Evolutionary conservation across 1,140 invertebrate species (phyloP).

Genomic region (Calycopis cecrops): DNA sequence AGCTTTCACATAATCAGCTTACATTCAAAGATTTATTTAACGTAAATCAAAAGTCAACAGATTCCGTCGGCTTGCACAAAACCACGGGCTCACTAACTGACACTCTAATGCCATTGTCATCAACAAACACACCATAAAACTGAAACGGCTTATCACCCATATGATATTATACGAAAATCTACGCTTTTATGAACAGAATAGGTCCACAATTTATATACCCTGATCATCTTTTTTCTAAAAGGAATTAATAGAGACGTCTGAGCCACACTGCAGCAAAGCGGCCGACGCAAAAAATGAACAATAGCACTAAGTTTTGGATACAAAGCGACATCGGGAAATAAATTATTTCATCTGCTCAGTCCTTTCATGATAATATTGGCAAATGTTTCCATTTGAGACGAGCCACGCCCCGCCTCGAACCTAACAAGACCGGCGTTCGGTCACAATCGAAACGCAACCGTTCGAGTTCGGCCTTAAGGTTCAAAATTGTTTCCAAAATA

Average conservation of each 20-base stretch:
- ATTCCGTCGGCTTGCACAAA: conserved; percentile 56
- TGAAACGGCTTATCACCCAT: conserved; percentile 25
- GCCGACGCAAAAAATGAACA: conserved; percentile 67
- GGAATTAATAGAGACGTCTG: conserved; percentile 65
- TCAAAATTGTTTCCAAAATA: background rate
- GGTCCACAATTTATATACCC: conserved; percentile 26
- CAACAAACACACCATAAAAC: conserved; percentile 55
- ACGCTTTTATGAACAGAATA: conserved; percentile 15
- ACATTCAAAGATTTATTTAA: conserved; percentile 49
- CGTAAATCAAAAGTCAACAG: conserved; percentile 60
- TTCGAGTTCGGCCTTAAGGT: conserved; percentile 17
- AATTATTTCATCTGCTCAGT: conserved; percentile 74
- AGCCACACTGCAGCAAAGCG: conserved; percentile 57
- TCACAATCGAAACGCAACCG: conserved; percentile 16
- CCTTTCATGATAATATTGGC: conserved; percentile 74
- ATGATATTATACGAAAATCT: background rate
- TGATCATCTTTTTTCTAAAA: conserved; percentile 45
- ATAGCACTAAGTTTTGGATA: conserved; percentile 64
- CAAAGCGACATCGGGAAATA: conserved; percentile 70
- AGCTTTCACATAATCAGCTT: conserved; percentile 43
- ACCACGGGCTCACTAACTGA: conserved; percentile 55
- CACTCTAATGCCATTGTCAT: conserved; percentile 65
- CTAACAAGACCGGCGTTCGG: conserved; percentile 33
- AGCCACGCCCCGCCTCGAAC: conserved; percentile 59
- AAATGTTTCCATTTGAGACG: conserved; percentile 72